Conservation (phyloP, 2,888 invertebrate genomes). For the Caenorhabditis sinica region DNA sequence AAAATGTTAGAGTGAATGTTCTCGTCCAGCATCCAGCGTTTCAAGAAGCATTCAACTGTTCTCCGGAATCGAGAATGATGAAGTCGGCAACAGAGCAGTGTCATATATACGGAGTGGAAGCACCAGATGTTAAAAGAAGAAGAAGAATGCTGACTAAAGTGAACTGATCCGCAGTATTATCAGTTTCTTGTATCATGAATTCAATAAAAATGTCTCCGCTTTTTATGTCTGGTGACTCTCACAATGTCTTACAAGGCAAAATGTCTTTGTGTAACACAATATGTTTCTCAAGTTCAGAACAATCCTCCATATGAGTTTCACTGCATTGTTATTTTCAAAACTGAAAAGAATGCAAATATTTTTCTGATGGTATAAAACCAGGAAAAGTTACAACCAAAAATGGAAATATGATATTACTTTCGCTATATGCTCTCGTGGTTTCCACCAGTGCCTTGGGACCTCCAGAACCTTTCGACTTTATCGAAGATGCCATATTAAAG, state of each 20-base stretch:
- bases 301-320: too few species aligned
- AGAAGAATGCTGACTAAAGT: too few species aligned
- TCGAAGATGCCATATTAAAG: slow-evolving; percentile 17
- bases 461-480: slow-evolving; percentile 6
- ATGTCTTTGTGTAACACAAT: too few species aligned
- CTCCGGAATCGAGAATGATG: slow-evolving; percentile 13
- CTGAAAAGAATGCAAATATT: too few species aligned
- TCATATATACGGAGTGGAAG: not conserved
- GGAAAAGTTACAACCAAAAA: too few species aligned
- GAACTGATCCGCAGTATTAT: too few species aligned
- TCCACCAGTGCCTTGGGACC: not conserved
- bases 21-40: slow-evolving; percentile 14
- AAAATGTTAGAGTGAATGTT: slow-evolving; percentile 6
- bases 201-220: too few species aligned
- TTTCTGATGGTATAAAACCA: too few species aligned
- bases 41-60: slow-evolving; percentile 13
- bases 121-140: not conserved
- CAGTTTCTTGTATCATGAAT: too few species aligned
- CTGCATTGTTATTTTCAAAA: too few species aligned
- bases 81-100: slow-evolving; percentile 26
- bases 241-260: too few species aligned
- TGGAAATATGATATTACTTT: not conserved
- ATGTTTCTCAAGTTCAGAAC: not conserved
- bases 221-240: too few species aligned
- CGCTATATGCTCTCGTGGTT: not conserved